Conservation (phyloP, 2,888 invertebrate genomes). For the Parapristionchus giblindavisi region DNA sequence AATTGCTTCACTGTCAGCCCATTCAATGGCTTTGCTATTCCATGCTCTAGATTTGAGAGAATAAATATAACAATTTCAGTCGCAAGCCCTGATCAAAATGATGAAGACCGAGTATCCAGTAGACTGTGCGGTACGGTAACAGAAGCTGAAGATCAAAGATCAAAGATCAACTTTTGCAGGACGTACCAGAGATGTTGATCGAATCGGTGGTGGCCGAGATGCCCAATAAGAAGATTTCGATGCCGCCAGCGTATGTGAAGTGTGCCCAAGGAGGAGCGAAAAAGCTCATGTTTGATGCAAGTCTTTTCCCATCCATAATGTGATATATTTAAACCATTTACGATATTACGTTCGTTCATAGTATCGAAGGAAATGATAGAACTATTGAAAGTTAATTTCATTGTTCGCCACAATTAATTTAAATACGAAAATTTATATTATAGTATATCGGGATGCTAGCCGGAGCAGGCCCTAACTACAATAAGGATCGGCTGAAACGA, state of each 20-base stretch:
- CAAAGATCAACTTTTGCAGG: not conserved
- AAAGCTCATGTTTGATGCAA: conserved; percentile 11
- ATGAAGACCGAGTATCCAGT: conserved; percentile 6
- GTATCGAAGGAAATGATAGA: not conserved
- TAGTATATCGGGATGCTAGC: conserved; percentile 24
- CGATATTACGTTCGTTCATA: no score
- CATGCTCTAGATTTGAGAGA: no score
- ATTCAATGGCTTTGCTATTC: no score
- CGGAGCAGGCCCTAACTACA: not conserved
- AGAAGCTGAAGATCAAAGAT: not conserved
- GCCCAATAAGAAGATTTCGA: conserved; percentile 10
- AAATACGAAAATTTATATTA: not conserved
- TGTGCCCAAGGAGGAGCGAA: conserved; percentile 27
- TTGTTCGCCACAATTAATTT: no score
- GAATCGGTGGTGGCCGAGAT: conserved; percentile 29
- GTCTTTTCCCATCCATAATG: no score
- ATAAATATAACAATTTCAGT: conserved; percentile 6
- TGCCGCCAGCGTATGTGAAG: not conserved
- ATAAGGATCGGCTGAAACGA: conserved; percentile 18
- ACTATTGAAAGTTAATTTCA: not conserved
- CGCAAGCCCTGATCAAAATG: conserved; percentile 16
- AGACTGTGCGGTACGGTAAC: conserved; percentile 9
- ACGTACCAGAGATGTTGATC: not conserved
- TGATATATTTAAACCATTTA: no score
- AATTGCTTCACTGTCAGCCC: no score